These are phyloP conservation scores for Hybognathus amarus DNA, from an alignment of 2,797 vertebrate species.

Conservation along the genomic window DNA sequence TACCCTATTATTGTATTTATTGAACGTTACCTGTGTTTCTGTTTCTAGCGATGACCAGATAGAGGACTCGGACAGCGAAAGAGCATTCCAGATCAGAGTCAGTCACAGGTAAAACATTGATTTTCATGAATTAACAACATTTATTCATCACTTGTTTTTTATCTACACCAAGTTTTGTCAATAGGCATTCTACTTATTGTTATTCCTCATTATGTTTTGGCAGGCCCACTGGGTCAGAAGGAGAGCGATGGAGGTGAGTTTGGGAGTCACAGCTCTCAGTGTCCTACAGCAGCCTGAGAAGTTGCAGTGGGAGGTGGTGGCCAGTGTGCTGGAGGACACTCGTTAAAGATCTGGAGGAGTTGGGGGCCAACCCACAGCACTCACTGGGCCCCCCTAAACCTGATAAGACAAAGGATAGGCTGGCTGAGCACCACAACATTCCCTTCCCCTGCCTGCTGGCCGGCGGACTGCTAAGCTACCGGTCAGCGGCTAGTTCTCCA, in stretches of 20 bases:
- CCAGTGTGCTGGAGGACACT: slow-evolving; percentile 98
- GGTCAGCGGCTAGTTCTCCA: slow-evolving; percentile 87
- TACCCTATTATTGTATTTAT: slow-evolving; percentile 8
- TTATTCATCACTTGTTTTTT: not conserved
- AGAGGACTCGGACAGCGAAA: slow-evolving; percentile 98
- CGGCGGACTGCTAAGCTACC: slow-evolving; percentile 94
- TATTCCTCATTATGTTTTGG: slow-evolving; percentile 19
- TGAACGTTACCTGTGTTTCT: slow-evolving; percentile 34
- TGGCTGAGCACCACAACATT: slow-evolving; percentile 96
- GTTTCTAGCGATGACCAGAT: slow-evolving; percentile 91
- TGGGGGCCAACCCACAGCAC: slow-evolving; percentile 89
- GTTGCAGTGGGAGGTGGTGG: slow-evolving; percentile 98
- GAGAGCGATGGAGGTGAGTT: slow-evolving; percentile 93
- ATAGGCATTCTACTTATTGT: not conserved
- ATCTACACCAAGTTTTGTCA: not conserved
- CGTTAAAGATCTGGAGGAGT: slow-evolving; percentile 97
- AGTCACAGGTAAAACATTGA: slow-evolving; percentile 83
- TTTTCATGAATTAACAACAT: not conserved
- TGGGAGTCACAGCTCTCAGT: slow-evolving; percentile 93
- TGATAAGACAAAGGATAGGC: slow-evolving; percentile 91
- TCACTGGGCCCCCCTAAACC: slow-evolving; percentile 79
- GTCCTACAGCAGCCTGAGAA: slow-evolving; percentile 98
- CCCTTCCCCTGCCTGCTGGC: slow-evolving; percentile 97
- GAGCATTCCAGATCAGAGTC: slow-evolving; percentile 99
- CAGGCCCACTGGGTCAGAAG: slow-evolving; percentile 93